Evolutionary conservation across 2,888 invertebrate genomes (phyloP).

Genomic region (Drosophila vallismaia): DNA sequence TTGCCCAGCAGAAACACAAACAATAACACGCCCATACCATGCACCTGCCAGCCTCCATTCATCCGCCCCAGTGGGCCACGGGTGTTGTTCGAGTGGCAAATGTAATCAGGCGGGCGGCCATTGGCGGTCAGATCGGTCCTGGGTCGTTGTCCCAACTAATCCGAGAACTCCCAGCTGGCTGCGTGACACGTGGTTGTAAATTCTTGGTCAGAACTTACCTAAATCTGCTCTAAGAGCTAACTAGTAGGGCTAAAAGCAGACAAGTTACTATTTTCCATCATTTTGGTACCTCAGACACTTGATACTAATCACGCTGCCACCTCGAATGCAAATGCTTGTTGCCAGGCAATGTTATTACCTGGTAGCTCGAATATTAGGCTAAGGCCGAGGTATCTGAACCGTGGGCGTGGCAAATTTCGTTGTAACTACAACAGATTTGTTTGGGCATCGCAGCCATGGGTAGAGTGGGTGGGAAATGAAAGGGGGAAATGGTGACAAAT

Average conservation of each 20-base stretch:
- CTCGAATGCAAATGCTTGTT: conserved; percentile 55
- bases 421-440: conserved; percentile 72
- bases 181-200: conserved; percentile 21
- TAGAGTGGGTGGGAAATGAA: neutral
- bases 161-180: conserved; percentile 11
- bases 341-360: conserved; percentile 62
- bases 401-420: conserved; percentile 69
- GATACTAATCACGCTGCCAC: conserved; percentile 43
- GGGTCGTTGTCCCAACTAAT: conserved; percentile 5
- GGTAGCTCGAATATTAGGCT: conserved; percentile 26
- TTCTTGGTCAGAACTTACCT: neutral
- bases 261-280: neutral
- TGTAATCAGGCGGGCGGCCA: conserved; percentile 61
- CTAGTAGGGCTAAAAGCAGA: neutral
- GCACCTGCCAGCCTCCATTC: conserved; percentile 52
- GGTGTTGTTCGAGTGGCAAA: conserved; percentile 38
- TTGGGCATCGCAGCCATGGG: conserved; percentile 24
- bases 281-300: no score
- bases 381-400: conserved; percentile 25
- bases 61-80: conserved; percentile 17
- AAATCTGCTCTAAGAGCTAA: neutral
- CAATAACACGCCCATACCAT: conserved; percentile 59
- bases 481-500: conserved; percentile 66
- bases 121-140: conserved; percentile 52
- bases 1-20: conserved; percentile 64